Conservation (phyloP, 2,113 vertebrate species). For the Tenebrosternarchus preto region DNA sequence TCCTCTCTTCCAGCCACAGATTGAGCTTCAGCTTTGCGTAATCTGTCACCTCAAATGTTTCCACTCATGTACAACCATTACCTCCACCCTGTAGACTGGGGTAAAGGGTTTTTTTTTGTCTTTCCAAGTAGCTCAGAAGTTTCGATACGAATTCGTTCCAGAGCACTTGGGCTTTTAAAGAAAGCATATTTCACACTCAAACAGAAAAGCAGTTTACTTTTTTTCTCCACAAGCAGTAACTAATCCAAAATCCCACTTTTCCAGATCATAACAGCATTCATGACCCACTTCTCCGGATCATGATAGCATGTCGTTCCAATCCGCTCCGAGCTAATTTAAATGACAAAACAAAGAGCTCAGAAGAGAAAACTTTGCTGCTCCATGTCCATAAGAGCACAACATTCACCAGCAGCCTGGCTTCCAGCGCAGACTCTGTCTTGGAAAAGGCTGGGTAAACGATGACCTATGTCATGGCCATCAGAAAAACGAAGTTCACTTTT, state of each 20-base stretch:
- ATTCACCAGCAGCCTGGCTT: not conserved
- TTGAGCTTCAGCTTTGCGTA: slow-evolving; percentile 26
- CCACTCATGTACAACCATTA: slow-evolving; percentile 25
- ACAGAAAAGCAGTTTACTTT: not conserved
- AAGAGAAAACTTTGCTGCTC: not conserved
- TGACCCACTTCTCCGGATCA: not conserved
- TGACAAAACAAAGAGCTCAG: not conserved
- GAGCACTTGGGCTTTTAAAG: not conserved
- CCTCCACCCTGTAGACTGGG: slow-evolving; percentile 55
- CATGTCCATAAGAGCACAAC: not conserved
- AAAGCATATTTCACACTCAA: not conserved
- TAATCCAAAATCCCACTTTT: slow-evolving; percentile 1
- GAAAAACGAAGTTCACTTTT: not conserved
- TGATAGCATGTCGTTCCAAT: not conserved
- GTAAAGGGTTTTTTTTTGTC: not conserved
- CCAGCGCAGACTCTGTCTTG: not conserved
- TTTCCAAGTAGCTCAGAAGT: not conserved
- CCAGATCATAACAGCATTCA: not conserved
- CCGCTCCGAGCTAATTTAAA: not conserved
- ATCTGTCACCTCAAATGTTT: slow-evolving; percentile 35
- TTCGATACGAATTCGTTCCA: not conserved
- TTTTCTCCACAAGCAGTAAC: slow-evolving; percentile 1
- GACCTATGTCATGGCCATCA: not conserved
- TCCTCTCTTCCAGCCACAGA: not conserved
- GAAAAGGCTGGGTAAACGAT: not conserved